Base-by-base conservation (phyloP, 2,797 vertebrate genomes). In the Mormyrus proboscirostris region DNA sequence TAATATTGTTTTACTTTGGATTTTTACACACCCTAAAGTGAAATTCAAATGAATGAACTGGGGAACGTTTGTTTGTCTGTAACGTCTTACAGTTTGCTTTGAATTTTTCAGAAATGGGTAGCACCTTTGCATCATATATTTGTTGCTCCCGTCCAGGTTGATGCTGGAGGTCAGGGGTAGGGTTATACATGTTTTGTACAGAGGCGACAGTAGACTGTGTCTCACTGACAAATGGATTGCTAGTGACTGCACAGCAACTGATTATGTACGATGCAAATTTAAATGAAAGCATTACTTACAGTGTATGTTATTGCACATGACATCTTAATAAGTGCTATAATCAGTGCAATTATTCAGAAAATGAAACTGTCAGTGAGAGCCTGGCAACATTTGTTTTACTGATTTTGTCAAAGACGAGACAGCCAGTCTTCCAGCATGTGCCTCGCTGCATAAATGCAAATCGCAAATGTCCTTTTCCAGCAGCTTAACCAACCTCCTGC, bases 351-450 rank as follows among this genome's bases (percentile, higher is more conserved):
- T 50, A 84, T 84, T 84, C 82, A 84, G 47, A 84, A 79, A 44
- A 79, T 79, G 73, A n/a, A 44, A 79, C 12, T 79, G 73, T 79
- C 73, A 79, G 73, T 79, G 73, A 79, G 73, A 79, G 69, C 29
- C 69, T 41, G 69, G 69, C 29, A 41, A 79, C 73, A 19, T 79
- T 79, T 79, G 38, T 44, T 79, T 79, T 41, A 12, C 38, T 79
- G 38, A 44, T 79, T 79, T 41, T 79, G 73, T 79, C 73, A 44
- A 16, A 79, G 73, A 44, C 1, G 38, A 73, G 65, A 38, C 38
- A 41, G 33, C 33, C 73, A 8, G 16, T 41, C 38, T 79, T 79
- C 6, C 33, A 44, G 73, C 33, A 44, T 8, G 16, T 8, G 16
- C 38, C 14, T 16, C 69, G 10, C 14, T 19, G 29, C 69, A 38